phyloP scores from a whole-genome alignment of 2,888 invertebrate species.

The Lasioglossum morio region DNA sequence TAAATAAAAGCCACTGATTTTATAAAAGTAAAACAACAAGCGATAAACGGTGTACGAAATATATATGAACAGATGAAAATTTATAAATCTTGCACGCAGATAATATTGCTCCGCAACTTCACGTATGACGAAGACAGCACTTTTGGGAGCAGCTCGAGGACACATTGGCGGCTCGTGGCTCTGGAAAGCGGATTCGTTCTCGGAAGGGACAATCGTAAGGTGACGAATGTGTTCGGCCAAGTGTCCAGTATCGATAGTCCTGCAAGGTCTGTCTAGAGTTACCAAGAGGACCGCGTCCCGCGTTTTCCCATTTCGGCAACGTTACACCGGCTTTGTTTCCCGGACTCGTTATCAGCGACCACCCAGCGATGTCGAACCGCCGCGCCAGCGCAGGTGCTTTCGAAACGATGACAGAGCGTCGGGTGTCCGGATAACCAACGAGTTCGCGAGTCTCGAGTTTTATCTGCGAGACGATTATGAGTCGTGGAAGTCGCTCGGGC shows the following conservation, averaged over 20 bases:
- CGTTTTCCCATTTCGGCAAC: not conserved
- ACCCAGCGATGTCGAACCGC: not conserved
- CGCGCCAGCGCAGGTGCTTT: constrained; percentile 2
- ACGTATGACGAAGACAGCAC: too few relatives aligned
- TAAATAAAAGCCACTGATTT: too few relatives aligned
- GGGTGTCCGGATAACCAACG: not conserved
- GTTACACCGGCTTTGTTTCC: not conserved
- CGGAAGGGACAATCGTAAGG: not conserved
- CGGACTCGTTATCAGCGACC: not conserved
- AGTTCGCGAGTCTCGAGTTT: not conserved
- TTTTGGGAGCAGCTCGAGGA: not conserved
- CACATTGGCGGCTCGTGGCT: not conserved
- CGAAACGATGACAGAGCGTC: not conserved
- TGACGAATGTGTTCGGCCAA: not conserved
- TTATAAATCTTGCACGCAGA: too few relatives aligned
- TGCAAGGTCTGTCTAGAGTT: not conserved
- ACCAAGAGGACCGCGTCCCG: not conserved
- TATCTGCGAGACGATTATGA: not conserved
- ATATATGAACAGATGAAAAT: too few relatives aligned
- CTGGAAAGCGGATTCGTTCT: not conserved
- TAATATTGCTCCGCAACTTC: too few relatives aligned
- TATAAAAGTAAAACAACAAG: too few relatives aligned
- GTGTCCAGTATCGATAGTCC: not conserved
- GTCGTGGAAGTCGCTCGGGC: not conserved
- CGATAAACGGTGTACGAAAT: too few relatives aligned